Percentiles rank a stretch among this genome's conserved stretches.
Evolutionary conservation across 2,888 invertebrate genomes (phyloP).

Genomic region (Dynastes hyllus): DNA sequence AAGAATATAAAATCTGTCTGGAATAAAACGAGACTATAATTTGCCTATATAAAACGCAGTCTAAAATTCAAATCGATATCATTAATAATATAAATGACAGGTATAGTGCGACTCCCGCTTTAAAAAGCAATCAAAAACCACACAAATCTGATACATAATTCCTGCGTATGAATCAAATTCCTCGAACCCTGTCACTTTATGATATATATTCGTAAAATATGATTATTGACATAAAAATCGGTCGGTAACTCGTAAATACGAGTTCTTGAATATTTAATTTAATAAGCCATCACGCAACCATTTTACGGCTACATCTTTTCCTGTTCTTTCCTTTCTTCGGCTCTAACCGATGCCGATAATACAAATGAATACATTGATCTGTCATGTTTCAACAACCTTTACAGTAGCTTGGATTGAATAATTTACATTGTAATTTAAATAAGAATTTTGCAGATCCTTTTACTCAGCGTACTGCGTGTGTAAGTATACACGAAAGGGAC

Average conservation of each 20-base stretch:
- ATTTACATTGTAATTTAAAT: constrained; percentile 9
- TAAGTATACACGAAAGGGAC: no score
- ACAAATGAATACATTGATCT: constrained; percentile 24
- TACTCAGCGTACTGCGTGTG: no score
- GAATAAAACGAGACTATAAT: constrained; percentile 19
- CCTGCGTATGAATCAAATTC: constrained; percentile 13
- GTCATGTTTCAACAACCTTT: constrained; percentile 26
- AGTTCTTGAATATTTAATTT: constrained; percentile 37
- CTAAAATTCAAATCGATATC: constrained; percentile 31
- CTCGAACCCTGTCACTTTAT: constrained; percentile 5
- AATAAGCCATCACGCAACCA: constrained; percentile 36
- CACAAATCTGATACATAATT: constrained; percentile 41
- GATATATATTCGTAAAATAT: constrained; percentile 35
- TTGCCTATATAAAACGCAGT: neutral
- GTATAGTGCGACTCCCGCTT: constrained; percentile 34
- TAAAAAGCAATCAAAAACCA: constrained; percentile 42
- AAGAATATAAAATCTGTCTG: constrained; percentile 1
- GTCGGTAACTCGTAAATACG: constrained; percentile 26
- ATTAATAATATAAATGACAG: constrained; percentile 27
- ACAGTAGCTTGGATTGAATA: neutral
- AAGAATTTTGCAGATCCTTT: neutral
- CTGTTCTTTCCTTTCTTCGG: constrained; percentile 14
- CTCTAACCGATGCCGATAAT: constrained; percentile 9
- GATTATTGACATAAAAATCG: constrained; percentile 38
- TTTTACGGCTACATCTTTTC: constrained; percentile 25